phyloP scores from a whole-genome alignment of 2,113 vertebrate genomes.

The Nothoprocta perdicaria region DNA sequence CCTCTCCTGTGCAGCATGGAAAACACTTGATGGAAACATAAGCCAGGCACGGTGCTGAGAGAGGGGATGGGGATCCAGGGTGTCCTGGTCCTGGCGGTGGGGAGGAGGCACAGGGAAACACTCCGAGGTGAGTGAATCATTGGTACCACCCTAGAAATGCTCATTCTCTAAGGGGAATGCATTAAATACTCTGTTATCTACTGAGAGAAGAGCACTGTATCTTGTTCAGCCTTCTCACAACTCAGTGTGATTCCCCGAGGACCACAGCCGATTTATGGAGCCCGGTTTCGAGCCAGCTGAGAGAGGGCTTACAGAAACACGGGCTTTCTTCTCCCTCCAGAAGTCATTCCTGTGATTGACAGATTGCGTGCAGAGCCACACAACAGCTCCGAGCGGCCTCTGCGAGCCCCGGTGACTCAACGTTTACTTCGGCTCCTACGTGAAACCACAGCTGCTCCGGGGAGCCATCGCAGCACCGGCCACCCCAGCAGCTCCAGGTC shows the following conservation, averaged over 20 bases:
- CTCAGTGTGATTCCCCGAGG: background rate
- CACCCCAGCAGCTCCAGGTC: background rate
- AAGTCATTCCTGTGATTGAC: background rate
- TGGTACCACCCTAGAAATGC: background rate
- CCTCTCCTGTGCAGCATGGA: background rate
- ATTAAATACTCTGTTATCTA: background rate
- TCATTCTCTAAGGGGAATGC: background rate
- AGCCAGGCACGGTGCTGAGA: accelerated
- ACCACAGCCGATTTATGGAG: background rate
- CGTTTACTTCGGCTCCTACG: background rate
- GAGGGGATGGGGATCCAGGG: accelerated
- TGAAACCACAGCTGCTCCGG: background rate
- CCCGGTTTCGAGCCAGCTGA: background rate
- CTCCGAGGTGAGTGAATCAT: background rate
- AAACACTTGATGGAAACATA: background rate
- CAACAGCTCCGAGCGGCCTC: background rate
- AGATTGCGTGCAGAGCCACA: background rate
- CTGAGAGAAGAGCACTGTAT: background rate
- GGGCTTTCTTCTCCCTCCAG: background rate
- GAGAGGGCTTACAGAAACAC: background rate
- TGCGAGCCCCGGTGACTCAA: background rate
- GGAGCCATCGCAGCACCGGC: background rate
- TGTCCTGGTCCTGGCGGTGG: accelerated
- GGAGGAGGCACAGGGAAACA: background rate
- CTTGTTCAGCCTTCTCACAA: background rate